Conservation (phyloP, 2,113 vertebrate species). For the Pelecanoides urinatrix region DNA sequence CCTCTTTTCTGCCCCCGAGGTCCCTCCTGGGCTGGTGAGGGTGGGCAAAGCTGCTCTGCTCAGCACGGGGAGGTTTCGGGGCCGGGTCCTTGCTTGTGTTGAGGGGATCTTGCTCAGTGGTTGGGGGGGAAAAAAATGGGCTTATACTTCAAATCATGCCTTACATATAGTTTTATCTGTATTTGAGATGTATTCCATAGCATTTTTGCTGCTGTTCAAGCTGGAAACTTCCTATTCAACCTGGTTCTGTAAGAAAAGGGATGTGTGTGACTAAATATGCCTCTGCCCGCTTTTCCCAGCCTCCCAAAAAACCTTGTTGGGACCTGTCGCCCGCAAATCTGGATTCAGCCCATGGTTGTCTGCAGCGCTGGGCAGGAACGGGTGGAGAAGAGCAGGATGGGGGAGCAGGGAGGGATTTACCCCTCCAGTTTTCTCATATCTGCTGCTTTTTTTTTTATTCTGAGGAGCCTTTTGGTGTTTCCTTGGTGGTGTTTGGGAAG, state of each 20-base stretch:
- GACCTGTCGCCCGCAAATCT: not conserved
- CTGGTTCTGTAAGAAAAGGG: not conserved
- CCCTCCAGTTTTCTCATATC: not conserved
- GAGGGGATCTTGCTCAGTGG: not conserved
- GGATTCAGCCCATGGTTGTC: fast-evolving
- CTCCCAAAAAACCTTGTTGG: not conserved
- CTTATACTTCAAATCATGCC: fast-evolving
- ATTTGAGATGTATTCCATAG: fast-evolving
- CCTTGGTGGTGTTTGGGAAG: not conserved
- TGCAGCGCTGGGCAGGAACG: not conserved
- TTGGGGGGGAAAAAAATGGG: not conserved
- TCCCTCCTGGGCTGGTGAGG: not conserved
- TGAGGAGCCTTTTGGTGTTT: not conserved
- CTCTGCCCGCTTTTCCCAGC: not conserved
- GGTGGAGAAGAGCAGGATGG: not conserved
- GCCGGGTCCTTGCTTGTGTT: not conserved
- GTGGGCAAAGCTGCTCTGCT: not conserved
- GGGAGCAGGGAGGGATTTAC: not conserved
- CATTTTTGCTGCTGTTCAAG: not conserved
- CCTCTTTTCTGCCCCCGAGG: not conserved
- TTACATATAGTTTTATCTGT: fast-evolving
- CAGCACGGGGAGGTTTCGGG: fast-evolving
- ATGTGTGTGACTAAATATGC: fast-evolving
- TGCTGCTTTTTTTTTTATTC: not conserved
- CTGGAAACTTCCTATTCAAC: not conserved